phyloP scores from a whole-genome alignment of 2,797 vertebrate genomes.

The Mastacembelus armatus region DNA sequence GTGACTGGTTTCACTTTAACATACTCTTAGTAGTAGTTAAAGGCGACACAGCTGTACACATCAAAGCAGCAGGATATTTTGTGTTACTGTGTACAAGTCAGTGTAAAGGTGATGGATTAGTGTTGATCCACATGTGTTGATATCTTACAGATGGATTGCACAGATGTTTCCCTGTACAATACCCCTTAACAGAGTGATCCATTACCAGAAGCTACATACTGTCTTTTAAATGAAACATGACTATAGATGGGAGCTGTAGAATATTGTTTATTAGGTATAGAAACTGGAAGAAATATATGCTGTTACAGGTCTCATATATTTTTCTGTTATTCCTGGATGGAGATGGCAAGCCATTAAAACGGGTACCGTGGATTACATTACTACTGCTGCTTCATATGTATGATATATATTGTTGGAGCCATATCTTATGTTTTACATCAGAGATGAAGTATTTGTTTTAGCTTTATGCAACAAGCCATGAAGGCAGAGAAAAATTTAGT shows the following conservation, averaged over 20 bases:
- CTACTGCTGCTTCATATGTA: slow-evolving; percentile 42
- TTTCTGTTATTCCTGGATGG: slow-evolving; percentile 2
- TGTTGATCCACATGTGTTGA: neutral
- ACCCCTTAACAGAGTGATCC: neutral
- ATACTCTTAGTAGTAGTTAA: neutral
- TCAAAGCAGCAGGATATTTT: neutral
- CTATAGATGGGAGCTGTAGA: slow-evolving; percentile 20
- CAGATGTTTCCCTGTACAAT: neutral
- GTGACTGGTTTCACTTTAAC: neutral
- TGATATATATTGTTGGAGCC: slow-evolving; percentile 47
- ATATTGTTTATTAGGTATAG: slow-evolving; percentile 29
- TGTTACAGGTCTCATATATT: neutral
- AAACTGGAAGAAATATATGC: slow-evolving; percentile 27
- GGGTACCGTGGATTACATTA: slow-evolving; percentile 21
- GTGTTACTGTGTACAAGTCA: neutral
- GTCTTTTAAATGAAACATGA: slow-evolving; percentile 5
- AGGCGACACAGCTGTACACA: neutral
- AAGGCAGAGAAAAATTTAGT: neutral
- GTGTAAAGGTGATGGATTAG: neutral
- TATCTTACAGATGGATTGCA: neutral
- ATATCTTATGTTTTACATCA: slow-evolving; percentile 61
- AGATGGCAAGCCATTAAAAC: slow-evolving; percentile 36
- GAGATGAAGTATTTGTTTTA: slow-evolving; percentile 21
- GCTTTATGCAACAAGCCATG: slow-evolving; percentile 47
- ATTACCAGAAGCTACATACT: neutral